Evolutionary conservation across 2,888 invertebrate genomes (phyloP).

Genomic region (Epistrophe eligans): DNA sequence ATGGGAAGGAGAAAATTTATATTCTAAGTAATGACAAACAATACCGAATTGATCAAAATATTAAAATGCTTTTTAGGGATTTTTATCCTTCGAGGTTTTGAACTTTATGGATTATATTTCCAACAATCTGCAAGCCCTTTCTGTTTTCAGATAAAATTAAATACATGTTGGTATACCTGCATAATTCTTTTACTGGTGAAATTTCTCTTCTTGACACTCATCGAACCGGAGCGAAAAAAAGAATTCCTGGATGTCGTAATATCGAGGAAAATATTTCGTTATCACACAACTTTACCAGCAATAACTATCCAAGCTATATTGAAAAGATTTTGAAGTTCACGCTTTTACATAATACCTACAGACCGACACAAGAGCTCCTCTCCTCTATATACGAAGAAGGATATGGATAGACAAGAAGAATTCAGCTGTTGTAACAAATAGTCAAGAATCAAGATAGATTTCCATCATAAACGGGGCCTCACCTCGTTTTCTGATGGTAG

Average conservation of each 20-base stretch:
- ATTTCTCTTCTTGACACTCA: not conserved
- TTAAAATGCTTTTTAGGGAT: no score
- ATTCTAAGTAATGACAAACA: no score
- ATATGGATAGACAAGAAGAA: not conserved
- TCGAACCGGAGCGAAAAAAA: not conserved
- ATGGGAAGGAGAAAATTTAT: no score
- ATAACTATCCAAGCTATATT: not conserved
- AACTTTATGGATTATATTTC: no score
- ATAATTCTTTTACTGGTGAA: not conserved
- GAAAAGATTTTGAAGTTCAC: not conserved
- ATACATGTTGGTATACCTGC: no score
- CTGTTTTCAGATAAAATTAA: not conserved
- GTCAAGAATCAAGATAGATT: conserved; percentile 17
- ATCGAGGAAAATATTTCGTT: conserved; percentile 16
- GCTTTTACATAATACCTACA: no score
- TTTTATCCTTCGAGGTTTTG: no score
- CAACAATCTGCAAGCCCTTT: not conserved
- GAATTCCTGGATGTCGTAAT: not conserved
- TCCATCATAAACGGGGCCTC: conserved; percentile 15
- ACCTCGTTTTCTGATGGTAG: not conserved
- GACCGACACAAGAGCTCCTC: not conserved
- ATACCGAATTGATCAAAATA: no score
- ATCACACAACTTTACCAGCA: conserved; percentile 2
- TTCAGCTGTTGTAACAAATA: not conserved
- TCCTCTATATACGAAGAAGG: not conserved